A percentile compares a stretch with the other conserved stretches of the same genome.
Conservation (phyloP, 2,797 vertebrate species). For the Pterois miles region DNA sequence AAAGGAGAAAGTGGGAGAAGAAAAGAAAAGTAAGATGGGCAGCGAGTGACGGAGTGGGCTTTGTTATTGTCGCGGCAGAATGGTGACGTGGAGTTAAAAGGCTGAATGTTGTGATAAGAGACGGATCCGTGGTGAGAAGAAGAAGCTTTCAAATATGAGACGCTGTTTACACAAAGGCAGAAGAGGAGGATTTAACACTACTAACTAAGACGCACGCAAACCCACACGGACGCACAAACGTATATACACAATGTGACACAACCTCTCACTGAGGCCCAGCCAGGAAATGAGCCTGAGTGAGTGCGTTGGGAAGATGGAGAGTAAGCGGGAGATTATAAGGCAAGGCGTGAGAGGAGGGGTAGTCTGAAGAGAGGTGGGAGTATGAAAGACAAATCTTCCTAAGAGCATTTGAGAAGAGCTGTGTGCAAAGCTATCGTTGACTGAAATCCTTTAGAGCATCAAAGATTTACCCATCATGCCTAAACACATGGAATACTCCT, state of each 20-base stretch:
- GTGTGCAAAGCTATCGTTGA: constrained; percentile 73
- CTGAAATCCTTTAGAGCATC: constrained; percentile 78
- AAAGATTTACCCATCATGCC: constrained; percentile 73
- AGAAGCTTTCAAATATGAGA: constrained; percentile 69
- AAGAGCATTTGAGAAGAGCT: constrained; percentile 75
- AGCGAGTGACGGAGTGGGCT: constrained; percentile 56
- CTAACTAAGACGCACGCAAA: constrained; percentile 54
- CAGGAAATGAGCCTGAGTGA: constrained; percentile 70
- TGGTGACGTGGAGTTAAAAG: constrained; percentile 64
- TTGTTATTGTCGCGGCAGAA: constrained; percentile 63
- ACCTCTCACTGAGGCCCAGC: constrained; percentile 64
- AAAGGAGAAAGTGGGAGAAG: constrained; percentile 59
- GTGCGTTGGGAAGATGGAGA: constrained; percentile 64
- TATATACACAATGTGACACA: constrained; percentile 45
- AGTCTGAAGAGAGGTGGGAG: constrained; percentile 79
- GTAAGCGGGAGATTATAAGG: constrained; percentile 75
- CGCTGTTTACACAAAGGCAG: constrained; percentile 70
- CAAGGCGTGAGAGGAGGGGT: constrained; percentile 74
- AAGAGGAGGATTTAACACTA: constrained; percentile 70
- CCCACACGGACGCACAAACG: neutral
- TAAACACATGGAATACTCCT: constrained; percentile 63
- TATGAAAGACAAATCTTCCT: constrained; percentile 84
- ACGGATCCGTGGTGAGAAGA: constrained; percentile 57
- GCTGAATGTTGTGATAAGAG: constrained; percentile 73
- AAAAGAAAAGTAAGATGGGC: constrained; percentile 55